These are phyloP conservation scores for Sthenelais limicola DNA, from an alignment of 2,888 invertebrate genomes.

Conservation along the genomic window DNA sequence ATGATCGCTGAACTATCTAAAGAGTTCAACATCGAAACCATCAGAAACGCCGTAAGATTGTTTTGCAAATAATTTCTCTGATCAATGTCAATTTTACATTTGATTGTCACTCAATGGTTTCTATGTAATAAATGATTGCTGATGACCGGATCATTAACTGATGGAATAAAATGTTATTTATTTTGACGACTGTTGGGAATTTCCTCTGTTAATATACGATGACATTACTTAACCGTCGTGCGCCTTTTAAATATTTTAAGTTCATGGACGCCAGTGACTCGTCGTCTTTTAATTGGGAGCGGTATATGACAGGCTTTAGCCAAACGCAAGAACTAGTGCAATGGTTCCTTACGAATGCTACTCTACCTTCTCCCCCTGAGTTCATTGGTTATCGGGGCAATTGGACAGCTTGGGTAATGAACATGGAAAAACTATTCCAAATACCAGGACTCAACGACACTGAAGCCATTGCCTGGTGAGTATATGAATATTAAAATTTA, in stretches of 20 bases:
- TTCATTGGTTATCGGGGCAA: slow-evolving; percentile 14
- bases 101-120: background rate
- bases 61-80: too few relatives aligned
- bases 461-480: background rate
- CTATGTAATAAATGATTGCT: background rate
- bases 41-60: background rate
- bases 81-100: too few relatives aligned
- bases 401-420: background rate
- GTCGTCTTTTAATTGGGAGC: background rate
- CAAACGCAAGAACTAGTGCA: background rate
- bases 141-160: too few relatives aligned
- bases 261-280: too few relatives aligned
- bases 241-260: too few relatives aligned
- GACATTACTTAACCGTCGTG: too few relatives aligned
- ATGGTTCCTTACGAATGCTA: background rate
- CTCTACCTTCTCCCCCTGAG: background rate
- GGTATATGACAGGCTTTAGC: background rate
- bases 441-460: background rate
- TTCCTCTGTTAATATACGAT: too few relatives aligned
- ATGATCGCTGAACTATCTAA: slow-evolving; percentile 3
- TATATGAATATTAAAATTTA: too few relatives aligned
- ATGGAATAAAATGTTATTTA: too few relatives aligned
- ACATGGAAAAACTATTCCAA: slow-evolving; percentile 10
- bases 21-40: background rate
- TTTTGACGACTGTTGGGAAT: too few relatives aligned